Base-by-base conservation (phyloP, 2,888 invertebrate genomes). In the Catocala sponsa region DNA sequence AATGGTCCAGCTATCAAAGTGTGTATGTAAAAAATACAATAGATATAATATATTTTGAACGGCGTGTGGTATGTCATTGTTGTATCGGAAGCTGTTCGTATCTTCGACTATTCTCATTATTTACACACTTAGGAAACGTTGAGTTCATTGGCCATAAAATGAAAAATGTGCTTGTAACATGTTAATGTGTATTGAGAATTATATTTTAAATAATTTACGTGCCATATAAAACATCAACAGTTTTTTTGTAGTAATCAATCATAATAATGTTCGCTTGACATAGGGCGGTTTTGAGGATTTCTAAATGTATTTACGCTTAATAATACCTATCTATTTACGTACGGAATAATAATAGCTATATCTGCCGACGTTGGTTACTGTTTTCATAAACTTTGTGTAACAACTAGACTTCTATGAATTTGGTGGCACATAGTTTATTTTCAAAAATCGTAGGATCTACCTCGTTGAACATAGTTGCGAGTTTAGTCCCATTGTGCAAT, bases 11-110 rank as follows among this genome's bases (percentile, higher is more conserved):
- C 47, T 46, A 46, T 12, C 13, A 15, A 46, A 13, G 13, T 13
- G 15, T 25, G n/a, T 42, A 32, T 54, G 44, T 42, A 33, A 57
- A 57, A 57, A 57, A 57, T 35, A 57, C 57, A 57, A 57, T 57
- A 50, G 50, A 15, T 38, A 50, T 44, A 43, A 15, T 38, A 50
- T 44, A 43, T 44, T 44, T 11, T 38, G 6, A 13, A 46, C 10
- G 47, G 13, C 9, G 4, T 25, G 15, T 48, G 32, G 47, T 9
- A n/a, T 49, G 49, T 49, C 10, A 33, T 49, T 49, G 49, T 49
- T 49, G 11, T 49, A 25, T 47, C 47, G 44, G 13, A 15, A n/a
- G n/a, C 33, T 15, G 33, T 33, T 33, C 5, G 49, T 49, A 49
- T n/a, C 49, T 49, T 47, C 15, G 9, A 6, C 46, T 13, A 46